These are phyloP conservation scores for Nineta flava DNA, from an alignment of 2,888 invertebrate species.

Conservation along the genomic window DNA sequence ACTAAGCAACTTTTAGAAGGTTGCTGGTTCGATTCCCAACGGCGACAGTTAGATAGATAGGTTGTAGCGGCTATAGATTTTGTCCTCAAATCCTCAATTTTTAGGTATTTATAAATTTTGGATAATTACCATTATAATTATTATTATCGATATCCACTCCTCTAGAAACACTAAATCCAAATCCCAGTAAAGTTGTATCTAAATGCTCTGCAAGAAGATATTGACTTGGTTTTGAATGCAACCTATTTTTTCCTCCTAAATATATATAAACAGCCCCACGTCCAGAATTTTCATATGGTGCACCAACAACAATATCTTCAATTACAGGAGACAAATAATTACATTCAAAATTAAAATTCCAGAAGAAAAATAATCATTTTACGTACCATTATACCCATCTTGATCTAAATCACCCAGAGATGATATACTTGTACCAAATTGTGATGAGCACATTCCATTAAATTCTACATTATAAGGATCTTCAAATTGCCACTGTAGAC, in stretches of 20 bases:
- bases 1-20: too few species aligned
- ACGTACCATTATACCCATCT: constrained; percentile 32
- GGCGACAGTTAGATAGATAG: too few species aligned
- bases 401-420: constrained; percentile 35
- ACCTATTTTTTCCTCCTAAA: constrained; percentile 32
- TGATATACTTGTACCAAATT: constrained; percentile 23
- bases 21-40: too few species aligned
- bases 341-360: not conserved
- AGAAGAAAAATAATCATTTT: not conserved
- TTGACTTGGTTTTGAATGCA: constrained; percentile 30
- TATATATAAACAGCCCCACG: constrained; percentile 47
- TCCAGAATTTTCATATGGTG: constrained; percentile 43
- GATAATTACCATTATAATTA: constrained; percentile 36
- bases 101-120: too few species aligned
- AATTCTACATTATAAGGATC: not conserved
- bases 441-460: not conserved
- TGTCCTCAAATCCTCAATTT: too few species aligned
- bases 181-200: constrained; percentile 26
- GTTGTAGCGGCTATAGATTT: too few species aligned
- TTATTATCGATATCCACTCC: constrained; percentile 43
- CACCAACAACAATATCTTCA: constrained; percentile 45
- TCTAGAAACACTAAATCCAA: constrained; percentile 43
- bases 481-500: constrained; percentile 1
- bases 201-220: constrained; percentile 31
- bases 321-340: not conserved